phyloP scores from a whole-genome alignment of 2,113 vertebrate species.

The Aegithalos caudatus region DNA sequence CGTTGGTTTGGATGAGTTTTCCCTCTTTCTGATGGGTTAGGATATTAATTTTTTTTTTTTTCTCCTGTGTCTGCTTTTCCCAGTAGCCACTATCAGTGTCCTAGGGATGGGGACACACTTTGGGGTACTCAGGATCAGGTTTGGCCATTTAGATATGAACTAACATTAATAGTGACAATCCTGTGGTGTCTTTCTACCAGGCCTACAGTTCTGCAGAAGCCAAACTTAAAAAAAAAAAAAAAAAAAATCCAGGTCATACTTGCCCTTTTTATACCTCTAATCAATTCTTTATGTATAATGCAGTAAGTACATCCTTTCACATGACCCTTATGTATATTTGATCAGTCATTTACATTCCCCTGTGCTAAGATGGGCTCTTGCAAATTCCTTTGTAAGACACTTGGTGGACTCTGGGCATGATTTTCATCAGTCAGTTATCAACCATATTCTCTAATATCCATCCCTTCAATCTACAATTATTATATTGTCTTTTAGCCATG shows the following conservation, averaged over 20 bases:
- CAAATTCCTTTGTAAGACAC: neutral
- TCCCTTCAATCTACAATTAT: neutral
- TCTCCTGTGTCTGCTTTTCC: neutral
- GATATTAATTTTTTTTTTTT: neutral
- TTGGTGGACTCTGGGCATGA: neutral
- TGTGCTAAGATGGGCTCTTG: neutral
- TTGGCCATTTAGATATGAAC: neutral
- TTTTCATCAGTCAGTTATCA: neutral
- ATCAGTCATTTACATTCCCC: neutral
- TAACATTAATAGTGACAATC: neutral
- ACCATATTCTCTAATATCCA: neutral
- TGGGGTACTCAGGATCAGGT: neutral
- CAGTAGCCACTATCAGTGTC: neutral
- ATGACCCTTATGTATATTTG: neutral
- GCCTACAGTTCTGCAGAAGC: neutral
- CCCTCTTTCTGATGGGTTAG: neutral
- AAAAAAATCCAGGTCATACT: neutral
- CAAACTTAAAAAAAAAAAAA: neutral
- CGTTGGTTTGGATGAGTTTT: neutral
- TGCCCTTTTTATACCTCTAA: neutral
- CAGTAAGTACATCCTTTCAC: neutral
- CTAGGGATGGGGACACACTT: neutral
- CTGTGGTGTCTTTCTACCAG: neutral
- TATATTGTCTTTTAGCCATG: neutral
- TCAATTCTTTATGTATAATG: neutral